Percentiles rank a stretch among this genome's conserved stretches.
Conservation (phyloP, 2,113 vertebrate species). For the Nasalis larvatus region DNA sequence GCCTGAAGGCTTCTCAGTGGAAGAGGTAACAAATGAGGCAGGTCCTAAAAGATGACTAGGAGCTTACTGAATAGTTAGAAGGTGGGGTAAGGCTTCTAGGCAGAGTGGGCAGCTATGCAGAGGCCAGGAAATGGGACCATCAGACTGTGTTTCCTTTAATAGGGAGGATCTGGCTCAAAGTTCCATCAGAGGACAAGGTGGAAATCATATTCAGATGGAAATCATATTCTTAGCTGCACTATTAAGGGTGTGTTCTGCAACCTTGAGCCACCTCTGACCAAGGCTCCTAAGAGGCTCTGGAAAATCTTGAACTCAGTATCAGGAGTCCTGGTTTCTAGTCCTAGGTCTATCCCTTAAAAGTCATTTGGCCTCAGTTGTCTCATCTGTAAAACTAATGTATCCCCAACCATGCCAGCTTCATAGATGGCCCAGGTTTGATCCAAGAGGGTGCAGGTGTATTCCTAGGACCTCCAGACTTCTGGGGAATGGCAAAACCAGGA, state of each 20-base stretch:
- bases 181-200: neutral
- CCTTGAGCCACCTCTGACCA: neutral
- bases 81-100: neutral
- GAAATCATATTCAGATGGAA: neutral
- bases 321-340: neutral
- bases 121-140: neutral
- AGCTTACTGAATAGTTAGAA: neutral
- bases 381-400: neutral
- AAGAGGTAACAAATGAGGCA: neutral
- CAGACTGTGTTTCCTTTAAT: neutral
- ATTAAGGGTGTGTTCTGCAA: neutral
- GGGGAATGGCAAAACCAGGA: neutral
- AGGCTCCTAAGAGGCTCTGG: neutral
- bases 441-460: neutral
- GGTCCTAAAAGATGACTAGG: neutral
- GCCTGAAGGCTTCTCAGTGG: neutral
- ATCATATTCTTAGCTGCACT: neutral
- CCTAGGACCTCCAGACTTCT: neutral
- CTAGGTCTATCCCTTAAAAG: neutral
- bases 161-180: neutral
- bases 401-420: neutral
- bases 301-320: neutral
- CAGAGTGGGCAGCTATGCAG: neutral
- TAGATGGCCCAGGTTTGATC: neutral
- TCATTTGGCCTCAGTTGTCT: neutral